Evolutionary conservation across 1,140 invertebrate species (phyloP).

Genomic region (Neocloeon triangulifer): DNA sequence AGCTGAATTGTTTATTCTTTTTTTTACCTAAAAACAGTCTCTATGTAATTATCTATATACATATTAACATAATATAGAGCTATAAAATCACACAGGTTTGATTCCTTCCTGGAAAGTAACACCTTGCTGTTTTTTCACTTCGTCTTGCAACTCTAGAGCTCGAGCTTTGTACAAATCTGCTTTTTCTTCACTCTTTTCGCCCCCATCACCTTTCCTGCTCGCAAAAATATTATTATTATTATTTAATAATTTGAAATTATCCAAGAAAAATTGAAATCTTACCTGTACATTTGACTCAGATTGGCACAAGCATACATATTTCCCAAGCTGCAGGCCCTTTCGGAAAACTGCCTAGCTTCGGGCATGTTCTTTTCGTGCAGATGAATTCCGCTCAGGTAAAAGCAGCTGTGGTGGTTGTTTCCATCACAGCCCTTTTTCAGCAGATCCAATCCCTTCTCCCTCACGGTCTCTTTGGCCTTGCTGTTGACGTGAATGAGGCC

Average conservation of each 20-base stretch:
- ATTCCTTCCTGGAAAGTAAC: constrained; percentile 43
- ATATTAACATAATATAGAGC: too few relatives aligned
- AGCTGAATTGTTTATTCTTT: too few relatives aligned
- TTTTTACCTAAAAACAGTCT: too few relatives aligned
- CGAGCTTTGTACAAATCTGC: constrained; percentile 45
- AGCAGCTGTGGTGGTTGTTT: constrained; percentile 48
- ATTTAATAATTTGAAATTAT: constrained; percentile 1
- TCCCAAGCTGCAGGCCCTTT: constrained; percentile 52
- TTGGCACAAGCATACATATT: constrained; percentile 72
- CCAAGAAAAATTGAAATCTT: constrained; percentile 7
- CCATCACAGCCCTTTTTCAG: constrained; percentile 45
- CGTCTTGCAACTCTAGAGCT: constrained; percentile 41
- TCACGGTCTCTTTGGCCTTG: constrained; percentile 19
- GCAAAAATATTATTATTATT: not conserved
- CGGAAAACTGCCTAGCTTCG: constrained; percentile 49
- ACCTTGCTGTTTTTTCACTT: constrained; percentile 29
- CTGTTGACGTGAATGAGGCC: constrained; percentile 39
- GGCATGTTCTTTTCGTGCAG: constrained; percentile 40
- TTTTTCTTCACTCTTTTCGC: constrained; percentile 39
- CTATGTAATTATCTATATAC: too few relatives aligned
- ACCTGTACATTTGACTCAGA: constrained; percentile 54
- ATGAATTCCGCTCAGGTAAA: constrained; percentile 53
- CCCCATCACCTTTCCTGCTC: constrained; percentile 25
- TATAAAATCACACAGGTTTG: constrained; percentile 6
- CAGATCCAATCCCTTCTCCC: constrained; percentile 31